Conservation (phyloP, 2,888 invertebrate species). For the Aspidapion aeneum region DNA sequence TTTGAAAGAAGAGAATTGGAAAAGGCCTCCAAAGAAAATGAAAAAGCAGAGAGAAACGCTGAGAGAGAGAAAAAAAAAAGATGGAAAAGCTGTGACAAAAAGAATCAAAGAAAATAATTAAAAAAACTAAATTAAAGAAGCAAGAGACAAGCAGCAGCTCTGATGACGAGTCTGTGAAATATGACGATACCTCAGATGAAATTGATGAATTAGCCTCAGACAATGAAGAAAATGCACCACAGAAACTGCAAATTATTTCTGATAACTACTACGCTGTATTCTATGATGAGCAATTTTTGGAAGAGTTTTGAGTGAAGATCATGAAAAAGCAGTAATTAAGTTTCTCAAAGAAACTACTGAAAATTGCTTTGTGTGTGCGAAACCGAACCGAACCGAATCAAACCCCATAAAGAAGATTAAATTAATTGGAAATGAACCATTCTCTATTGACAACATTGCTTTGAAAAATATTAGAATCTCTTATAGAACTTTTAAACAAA, state of each 20-base stretch:
- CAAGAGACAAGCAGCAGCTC: constrained; percentile 1
- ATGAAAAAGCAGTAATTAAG: constrained; percentile 4
- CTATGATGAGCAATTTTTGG: neutral
- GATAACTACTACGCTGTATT: neutral
- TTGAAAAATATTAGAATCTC: no score
- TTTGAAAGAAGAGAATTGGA: constrained; percentile 3
- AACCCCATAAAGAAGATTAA: neutral
- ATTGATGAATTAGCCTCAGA: constrained; percentile 3
- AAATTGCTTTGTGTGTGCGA: constrained; percentile 3
- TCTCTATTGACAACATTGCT: neutral
- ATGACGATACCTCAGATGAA: constrained; percentile 7
- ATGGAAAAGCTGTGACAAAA: constrained; percentile 5
- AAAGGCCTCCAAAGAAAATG: constrained; percentile 2
- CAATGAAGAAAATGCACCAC: neutral
- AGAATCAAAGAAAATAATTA: constrained; percentile 4
- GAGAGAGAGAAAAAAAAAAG: constrained; percentile 4
- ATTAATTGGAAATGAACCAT: constrained; percentile 4
- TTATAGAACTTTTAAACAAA: no score
- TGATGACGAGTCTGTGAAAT: constrained; percentile 5
- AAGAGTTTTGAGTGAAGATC: neutral
- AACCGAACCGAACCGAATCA: neutral
- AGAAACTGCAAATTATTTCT: neutral
- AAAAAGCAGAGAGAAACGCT: constrained; percentile 1
- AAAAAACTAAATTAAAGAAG: constrained; percentile 7
- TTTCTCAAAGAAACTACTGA: constrained; percentile 5